Evolutionary conservation across 2,888 invertebrate genomes (phyloP).

Genomic region (Listrodromus nycthemerus): DNA sequence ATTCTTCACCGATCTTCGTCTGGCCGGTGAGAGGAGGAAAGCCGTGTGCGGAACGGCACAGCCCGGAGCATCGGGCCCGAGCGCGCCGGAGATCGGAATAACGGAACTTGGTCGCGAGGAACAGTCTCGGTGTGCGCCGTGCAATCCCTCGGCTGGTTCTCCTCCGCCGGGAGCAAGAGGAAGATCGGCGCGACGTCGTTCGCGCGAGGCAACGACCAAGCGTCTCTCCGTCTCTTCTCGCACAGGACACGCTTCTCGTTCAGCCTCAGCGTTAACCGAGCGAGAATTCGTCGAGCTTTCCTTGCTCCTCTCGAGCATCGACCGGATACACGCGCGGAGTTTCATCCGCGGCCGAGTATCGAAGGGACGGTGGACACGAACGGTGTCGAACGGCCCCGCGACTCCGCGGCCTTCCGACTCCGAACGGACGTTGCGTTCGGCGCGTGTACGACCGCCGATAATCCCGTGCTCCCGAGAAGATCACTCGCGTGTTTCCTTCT

Average conservation of each 20-base stretch:
- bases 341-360: neutral
- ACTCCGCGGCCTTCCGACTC: neutral
- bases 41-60: constrained; percentile 58
- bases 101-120: constrained; percentile 59
- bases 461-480: neutral
- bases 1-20: constrained; percentile 38
- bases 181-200: constrained; percentile 36
- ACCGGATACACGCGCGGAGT: neutral
- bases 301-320: neutral
- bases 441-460: neutral
- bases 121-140: constrained; percentile 63
- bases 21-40: constrained; percentile 73
- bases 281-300: constrained; percentile 25
- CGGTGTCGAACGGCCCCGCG: too few relatives aligned
- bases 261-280: constrained; percentile 33
- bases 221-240: neutral
- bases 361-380: too few relatives aligned
- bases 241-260: constrained; percentile 45
- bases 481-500: neutral
- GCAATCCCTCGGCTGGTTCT: constrained; percentile 23
- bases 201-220: constrained; percentile 20
- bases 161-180: constrained; percentile 35
- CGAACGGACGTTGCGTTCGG: neutral
- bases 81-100: constrained; percentile 47
- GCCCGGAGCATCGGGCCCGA: neutral